These are phyloP conservation scores for Lamellibrachia columna DNA, from an alignment of 2,888 invertebrate genomes.

Conservation along the genomic window DNA sequence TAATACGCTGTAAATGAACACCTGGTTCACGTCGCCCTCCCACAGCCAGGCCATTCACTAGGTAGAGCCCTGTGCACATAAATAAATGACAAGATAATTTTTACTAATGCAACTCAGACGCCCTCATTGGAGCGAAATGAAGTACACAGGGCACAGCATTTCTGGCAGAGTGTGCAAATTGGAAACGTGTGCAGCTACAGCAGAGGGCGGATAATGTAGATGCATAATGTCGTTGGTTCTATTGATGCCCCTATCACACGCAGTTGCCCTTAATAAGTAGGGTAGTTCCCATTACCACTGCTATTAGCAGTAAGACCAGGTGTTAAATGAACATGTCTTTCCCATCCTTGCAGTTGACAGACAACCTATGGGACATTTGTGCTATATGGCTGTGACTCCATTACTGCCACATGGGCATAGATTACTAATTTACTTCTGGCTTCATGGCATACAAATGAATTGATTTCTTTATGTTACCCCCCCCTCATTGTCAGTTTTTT, in stretches of 20 bases:
- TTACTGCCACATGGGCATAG: background rate
- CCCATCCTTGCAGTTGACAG: background rate
- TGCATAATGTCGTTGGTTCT: background rate
- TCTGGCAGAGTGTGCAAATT: background rate
- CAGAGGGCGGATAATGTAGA: background rate
- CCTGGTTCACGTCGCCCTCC: background rate
- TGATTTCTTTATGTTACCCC: too few relatives aligned
- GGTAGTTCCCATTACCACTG: slow-evolving; percentile 4
- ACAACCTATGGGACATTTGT: background rate
- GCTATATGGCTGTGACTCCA: background rate
- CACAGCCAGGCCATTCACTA: background rate
- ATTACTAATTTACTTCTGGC: background rate
- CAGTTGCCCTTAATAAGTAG: background rate
- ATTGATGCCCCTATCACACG: background rate
- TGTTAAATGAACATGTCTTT: slow-evolving; percentile 16
- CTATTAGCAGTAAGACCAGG: background rate
- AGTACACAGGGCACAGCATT: background rate
- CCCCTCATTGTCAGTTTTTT: too few relatives aligned
- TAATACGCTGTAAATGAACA: background rate
- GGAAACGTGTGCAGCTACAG: background rate
- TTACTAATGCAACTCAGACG: slow-evolving; percentile 3
- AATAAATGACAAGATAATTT: slow-evolving; percentile 10
- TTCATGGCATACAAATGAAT: background rate
- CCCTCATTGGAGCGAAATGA: background rate
- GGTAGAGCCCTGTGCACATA: background rate